These are phyloP conservation scores for Calcarius lapponicus DNA, from an alignment of 2,797 vertebrate genomes.

Conservation along the genomic window DNA sequence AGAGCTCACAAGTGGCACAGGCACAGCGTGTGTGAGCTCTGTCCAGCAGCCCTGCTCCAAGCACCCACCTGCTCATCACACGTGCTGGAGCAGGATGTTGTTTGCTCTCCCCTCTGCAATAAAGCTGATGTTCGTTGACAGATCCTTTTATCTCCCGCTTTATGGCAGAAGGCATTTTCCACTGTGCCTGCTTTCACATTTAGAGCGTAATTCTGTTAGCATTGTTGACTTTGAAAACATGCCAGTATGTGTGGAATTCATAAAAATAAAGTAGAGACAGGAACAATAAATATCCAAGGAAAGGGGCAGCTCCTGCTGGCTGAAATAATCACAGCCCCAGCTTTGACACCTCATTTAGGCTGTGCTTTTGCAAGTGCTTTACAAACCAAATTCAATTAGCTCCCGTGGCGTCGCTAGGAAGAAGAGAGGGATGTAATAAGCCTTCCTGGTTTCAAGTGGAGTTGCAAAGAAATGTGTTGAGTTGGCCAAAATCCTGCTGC, in stretches of 20 bases:
- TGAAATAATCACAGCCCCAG: slow-evolving; percentile 51
- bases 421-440: slow-evolving; percentile 49
- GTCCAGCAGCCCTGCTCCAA: not conserved
- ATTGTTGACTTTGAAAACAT: slow-evolving; percentile 60
- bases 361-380: slow-evolving; percentile 68
- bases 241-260: slow-evolving; percentile 66
- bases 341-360: slow-evolving; percentile 57
- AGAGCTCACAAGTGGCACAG: not conserved
- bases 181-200: slow-evolving; percentile 44
- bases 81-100: not conserved
- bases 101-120: slow-evolving; percentile 23
- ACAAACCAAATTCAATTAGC: slow-evolving; percentile 68
- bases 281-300: slow-evolving; percentile 66
- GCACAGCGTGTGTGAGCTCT: not conserved
- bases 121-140: slow-evolving; percentile 19
- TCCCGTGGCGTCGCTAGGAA: slow-evolving; percentile 51
- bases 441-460: slow-evolving; percentile 52
- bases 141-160: slow-evolving; percentile 49
- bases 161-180: slow-evolving; percentile 54
- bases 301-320: slow-evolving; percentile 66
- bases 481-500: slow-evolving; percentile 25
- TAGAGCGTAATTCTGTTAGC: slow-evolving; percentile 42
- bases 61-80: not conserved
- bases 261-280: slow-evolving; percentile 61
- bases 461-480: slow-evolving; percentile 46